Base-by-base conservation (phyloP, 2,888 invertebrate species). In the Diarsia rubi region DNA sequence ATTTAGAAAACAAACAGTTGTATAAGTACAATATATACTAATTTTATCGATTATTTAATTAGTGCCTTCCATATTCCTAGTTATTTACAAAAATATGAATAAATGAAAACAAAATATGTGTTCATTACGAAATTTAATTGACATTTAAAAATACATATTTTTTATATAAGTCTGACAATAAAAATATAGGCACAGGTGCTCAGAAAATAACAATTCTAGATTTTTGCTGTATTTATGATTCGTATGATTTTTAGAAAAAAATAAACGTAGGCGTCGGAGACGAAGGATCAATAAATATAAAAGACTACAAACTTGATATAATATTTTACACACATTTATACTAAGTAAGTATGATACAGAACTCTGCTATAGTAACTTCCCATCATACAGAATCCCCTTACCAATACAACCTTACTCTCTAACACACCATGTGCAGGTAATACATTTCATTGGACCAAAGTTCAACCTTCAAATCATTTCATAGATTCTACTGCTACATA, bases 391-490 rank as follows among this genome's bases (percentile, higher is more conserved):
- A 74, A 77, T 78, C 74, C 71, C 74, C 73, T 86, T 82, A 85
- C 75, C 78, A 82, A 83, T 83, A 76, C 84, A 82, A 73, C 80
- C 91, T 91, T 92, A 94, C 85, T 88, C 81, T 82, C 94, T 95
- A 95, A 86, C 93, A 95, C 94, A 94, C 94, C 93, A 93, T 93
- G 95, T 95, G 96, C 94, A 93, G 90, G 88, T 92, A 93, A 92
- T 95, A 95, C 93, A 93, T 92, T 92, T 95, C 94, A 94, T 96
- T 96, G 96, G 96, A 96, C 96, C 96, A 96, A 96, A 95, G 92
- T 96, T 96, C 96, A 96, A 96, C 96, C 96, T 94, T 96, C 94
- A 92, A 91, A 92, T 94, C 93, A 91, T 92, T 90, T 92, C 90
- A 89, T 90, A 91, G 89, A 89, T 78, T 84, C 86, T 89, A 89